Conservation (phyloP, 2,797 vertebrate species). For the Tarsius wallacei region DNA sequence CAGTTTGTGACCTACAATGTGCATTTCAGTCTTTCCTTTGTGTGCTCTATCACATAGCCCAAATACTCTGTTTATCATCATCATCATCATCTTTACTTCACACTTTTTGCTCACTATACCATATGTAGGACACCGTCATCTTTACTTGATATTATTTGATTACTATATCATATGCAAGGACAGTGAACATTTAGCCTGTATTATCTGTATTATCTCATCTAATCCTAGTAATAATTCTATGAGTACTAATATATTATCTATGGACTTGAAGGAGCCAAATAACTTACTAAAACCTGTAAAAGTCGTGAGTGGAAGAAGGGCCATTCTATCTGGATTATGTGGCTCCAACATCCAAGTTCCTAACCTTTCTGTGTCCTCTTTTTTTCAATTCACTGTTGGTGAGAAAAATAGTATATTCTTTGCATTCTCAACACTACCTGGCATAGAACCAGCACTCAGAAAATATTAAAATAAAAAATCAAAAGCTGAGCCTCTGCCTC, state of each 20-base stretch:
- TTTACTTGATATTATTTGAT: neutral
- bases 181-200: neutral
- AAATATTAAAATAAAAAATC: slow-evolving; percentile 6
- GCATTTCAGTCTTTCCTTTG: neutral
- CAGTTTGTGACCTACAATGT: neutral
- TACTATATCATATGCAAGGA: neutral
- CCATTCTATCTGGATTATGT: neutral
- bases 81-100: neutral
- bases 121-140: neutral
- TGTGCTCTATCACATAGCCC: neutral
- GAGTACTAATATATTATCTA: neutral
- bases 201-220: neutral
- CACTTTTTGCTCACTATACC: neutral
- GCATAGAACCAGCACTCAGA: neutral
- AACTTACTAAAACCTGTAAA: neutral
- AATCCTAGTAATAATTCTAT: neutral
- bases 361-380: neutral
- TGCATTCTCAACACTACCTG: neutral
- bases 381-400: neutral
- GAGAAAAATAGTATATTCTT: neutral
- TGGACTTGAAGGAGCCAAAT: neutral
- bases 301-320: neutral
- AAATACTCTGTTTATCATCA: neutral
- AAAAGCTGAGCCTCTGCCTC: neutral
- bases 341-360: neutral